A percentile compares a stretch with the other conserved stretches of the same genome.
Evolutionary conservation across 2,113 vertebrate species (phyloP).

Genomic region (Sapayoa aenigma): DNA sequence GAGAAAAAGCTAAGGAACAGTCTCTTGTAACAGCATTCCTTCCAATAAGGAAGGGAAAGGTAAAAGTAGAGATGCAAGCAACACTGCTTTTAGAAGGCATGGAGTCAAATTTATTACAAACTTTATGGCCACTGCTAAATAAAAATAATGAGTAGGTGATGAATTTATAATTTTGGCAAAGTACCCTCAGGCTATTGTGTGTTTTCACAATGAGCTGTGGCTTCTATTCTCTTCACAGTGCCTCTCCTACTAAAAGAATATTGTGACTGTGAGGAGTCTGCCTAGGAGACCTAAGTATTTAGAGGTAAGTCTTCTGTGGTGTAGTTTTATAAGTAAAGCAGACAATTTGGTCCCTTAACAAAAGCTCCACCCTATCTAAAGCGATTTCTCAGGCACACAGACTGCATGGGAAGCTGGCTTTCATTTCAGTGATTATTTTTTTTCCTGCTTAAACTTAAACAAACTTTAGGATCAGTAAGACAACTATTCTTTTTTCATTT

Average conservation of each 20-base stretch:
- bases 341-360: not conserved
- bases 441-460: conserved; percentile 1
- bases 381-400: not conserved
- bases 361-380: not conserved
- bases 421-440: not conserved
- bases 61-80: not conserved
- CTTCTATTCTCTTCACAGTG: not conserved
- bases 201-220: not conserved
- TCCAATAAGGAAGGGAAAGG: not conserved
- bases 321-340: not conserved
- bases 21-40: not conserved
- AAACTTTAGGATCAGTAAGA: not conserved
- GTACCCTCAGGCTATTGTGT: not conserved
- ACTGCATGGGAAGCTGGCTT: not conserved
- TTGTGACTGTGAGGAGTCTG: not conserved
- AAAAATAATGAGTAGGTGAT: not conserved
- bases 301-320: not conserved
- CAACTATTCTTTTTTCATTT: not conserved
- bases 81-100: not conserved
- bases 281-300: not conserved
- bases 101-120: not conserved
- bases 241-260: not conserved
- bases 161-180: not conserved
- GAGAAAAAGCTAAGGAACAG: not conserved
- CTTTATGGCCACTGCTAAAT: not conserved